Percentiles rank a stretch among this genome's conserved stretches.
Evolutionary conservation across 2,113 vertebrate species (phyloP).

Genomic region (Atrichornis clamosus): DNA sequence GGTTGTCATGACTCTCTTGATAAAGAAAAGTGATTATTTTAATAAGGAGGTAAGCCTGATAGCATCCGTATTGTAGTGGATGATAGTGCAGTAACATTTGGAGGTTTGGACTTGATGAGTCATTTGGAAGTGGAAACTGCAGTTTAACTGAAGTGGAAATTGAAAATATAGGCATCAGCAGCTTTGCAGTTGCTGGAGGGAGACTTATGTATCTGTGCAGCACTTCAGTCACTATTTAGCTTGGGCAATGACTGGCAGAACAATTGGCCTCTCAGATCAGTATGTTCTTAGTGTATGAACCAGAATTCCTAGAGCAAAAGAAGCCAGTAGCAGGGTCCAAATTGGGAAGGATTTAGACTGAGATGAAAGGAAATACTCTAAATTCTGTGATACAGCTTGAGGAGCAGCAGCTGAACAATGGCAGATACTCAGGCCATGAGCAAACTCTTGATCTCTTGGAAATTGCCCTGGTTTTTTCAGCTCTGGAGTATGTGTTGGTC

Average conservation of each 20-base stretch:
- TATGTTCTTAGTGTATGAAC: neutral
- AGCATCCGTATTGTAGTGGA: neutral
- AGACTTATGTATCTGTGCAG: neutral
- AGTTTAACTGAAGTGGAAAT: neutral
- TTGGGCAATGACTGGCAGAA: neutral
- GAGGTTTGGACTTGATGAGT: neutral
- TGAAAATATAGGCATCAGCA: neutral
- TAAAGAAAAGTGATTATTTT: neutral
- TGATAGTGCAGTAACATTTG: neutral
- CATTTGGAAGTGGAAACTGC: neutral
- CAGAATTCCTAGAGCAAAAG: neutral
- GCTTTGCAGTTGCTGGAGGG: neutral
- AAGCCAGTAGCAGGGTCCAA: neutral
- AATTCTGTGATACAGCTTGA: neutral
- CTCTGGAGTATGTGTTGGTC: neutral
- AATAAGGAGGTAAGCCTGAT: neutral
- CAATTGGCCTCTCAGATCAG: neutral
- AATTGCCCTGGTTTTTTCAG: neutral
- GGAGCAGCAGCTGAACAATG: neutral
- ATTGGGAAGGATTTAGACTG: neutral
- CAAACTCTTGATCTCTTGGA: neutral
- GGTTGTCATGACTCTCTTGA: neutral
- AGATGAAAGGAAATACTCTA: neutral
- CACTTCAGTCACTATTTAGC: neutral
- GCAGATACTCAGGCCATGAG: neutral